Conservation (phyloP, 2,113 vertebrate genomes). For the Mesitornis unicolor region DNA sequence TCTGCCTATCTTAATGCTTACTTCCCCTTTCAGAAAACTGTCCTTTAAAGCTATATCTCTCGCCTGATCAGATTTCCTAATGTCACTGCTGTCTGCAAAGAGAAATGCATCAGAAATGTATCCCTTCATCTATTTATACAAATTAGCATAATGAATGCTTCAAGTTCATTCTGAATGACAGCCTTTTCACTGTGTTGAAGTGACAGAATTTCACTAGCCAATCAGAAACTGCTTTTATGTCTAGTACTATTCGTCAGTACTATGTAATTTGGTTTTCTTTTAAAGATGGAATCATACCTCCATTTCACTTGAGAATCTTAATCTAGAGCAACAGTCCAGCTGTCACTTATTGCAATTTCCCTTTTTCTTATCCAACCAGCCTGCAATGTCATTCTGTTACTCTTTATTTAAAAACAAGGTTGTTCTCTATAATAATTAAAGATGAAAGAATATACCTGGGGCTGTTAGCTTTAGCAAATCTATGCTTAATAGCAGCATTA, state of each 20-base stretch:
- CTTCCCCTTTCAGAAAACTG: background rate
- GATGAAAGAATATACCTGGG: background rate
- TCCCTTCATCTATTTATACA: constrained; percentile 22
- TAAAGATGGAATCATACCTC: background rate
- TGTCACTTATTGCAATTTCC: background rate
- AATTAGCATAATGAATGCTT: constrained; percentile 30
- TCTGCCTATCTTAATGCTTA: constrained; percentile 24
- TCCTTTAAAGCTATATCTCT: background rate
- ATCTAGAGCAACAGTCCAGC: background rate
- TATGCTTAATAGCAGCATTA: background rate
- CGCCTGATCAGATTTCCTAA: constrained; percentile 48
- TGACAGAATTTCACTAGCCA: background rate
- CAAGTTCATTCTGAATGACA: background rate
- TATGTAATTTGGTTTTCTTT: background rate
- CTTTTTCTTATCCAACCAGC: background rate
- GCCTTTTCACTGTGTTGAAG: background rate
- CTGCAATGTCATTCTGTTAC: background rate
- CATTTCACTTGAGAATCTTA: background rate
- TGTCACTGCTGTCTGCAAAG: constrained; percentile 37
- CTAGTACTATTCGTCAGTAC: background rate
- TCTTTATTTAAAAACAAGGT: background rate
- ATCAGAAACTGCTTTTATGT: background rate
- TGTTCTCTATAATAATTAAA: background rate
- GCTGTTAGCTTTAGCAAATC: background rate
- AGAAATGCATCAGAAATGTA: background rate